Conservation (phyloP, 2,888 invertebrate species). For the Tenthredo scrophulariae region DNA sequence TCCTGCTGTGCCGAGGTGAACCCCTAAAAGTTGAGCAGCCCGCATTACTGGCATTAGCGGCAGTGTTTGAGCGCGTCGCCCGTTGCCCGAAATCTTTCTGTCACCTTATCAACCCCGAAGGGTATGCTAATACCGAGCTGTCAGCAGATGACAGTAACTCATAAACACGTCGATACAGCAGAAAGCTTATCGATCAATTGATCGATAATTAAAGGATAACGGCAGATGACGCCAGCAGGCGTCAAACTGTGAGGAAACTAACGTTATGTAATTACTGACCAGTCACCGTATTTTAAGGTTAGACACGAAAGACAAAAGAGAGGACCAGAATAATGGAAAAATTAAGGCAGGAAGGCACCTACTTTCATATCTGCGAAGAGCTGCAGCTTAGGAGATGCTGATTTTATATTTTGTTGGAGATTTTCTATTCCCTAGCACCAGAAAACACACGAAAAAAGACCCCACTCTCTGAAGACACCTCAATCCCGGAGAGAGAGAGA, state of each 20-base stretch:
- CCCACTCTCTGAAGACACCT: not conserved
- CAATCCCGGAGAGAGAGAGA: not conserved
- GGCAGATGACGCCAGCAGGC: slow-evolving; percentile 4
- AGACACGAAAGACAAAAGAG: not conserved
- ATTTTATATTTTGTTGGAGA: not conserved
- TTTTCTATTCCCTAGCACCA: not conserved
- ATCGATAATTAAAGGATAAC: not conserved
- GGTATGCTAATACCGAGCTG: not conserved
- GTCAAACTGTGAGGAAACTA: not conserved
- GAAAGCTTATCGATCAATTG: not conserved
- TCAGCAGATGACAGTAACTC: not conserved
- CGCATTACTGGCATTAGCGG: not conserved
- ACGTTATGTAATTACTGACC: not conserved
- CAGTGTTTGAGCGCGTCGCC: not conserved
- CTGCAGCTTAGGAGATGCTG: not conserved
- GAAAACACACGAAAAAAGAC: not conserved
- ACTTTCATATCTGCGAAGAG: not conserved
- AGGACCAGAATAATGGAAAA: not conserved
- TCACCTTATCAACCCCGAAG: not conserved
- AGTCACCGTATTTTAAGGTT: not conserved
- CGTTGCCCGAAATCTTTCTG: not conserved
- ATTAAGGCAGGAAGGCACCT: not conserved
- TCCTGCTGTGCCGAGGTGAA: not conserved
- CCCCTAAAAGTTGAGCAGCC: not conserved
- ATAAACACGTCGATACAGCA: not conserved